Conservation (phyloP, 2,888 invertebrate species). For the Pachliopta kotzebuea region DNA sequence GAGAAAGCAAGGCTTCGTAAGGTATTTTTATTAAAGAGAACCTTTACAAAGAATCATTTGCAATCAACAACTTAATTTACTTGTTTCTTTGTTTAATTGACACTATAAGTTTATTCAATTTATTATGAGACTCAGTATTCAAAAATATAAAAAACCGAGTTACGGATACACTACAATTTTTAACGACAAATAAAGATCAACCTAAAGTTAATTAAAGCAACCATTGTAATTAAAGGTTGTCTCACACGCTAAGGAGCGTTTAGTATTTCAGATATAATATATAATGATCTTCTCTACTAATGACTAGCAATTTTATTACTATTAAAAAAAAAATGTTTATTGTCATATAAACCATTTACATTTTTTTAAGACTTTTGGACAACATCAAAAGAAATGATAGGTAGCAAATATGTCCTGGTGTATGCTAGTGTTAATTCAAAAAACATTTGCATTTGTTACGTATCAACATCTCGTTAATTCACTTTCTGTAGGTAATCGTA, state of each 20-base stretch:
- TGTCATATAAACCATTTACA: neutral
- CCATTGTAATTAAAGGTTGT: conserved; percentile 57
- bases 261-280: conserved; percentile 60
- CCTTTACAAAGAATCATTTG: neutral
- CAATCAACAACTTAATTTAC: neutral
- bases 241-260: conserved; percentile 62
- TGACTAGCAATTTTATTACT: conserved; percentile 31
- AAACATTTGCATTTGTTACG: neutral
- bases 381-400: no score
- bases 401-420: no score
- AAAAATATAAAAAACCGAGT: neutral
- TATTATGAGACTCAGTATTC: neutral
- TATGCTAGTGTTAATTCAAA: neutral
- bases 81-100: neutral
- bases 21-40: neutral
- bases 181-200: conserved; percentile 44
- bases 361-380: no score
- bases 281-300: conserved; percentile 61
- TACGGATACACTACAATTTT: neutral
- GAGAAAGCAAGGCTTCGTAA: neutral
- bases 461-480: conserved; percentile 5
- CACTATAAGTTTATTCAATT: neutral
- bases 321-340: neutral
- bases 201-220: conserved; percentile 60
- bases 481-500: conserved; percentile 6